Evolutionary conservation across 2,888 invertebrate species (phyloP).

Genomic region (Ptychoptera albimana): DNA sequence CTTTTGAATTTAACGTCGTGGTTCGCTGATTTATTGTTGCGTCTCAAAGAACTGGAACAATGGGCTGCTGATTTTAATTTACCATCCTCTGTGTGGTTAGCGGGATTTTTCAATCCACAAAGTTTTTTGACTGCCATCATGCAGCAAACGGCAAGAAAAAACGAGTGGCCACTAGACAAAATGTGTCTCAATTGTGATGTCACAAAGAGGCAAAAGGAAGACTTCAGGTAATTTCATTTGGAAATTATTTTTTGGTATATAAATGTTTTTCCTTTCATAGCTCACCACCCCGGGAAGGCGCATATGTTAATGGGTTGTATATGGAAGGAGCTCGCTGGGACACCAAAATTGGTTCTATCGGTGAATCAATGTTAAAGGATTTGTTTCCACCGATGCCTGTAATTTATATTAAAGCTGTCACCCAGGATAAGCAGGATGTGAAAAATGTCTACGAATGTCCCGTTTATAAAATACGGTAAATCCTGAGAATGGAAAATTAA

Average conservation of each 20-base stretch:
- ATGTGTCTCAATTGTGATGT: slow-evolving; percentile 93
- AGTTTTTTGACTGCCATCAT: slow-evolving; percentile 93
- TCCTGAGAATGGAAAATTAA: background rate
- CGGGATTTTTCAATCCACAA: slow-evolving; percentile 93
- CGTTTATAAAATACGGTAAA: slow-evolving; percentile 69
- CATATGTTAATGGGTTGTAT: slow-evolving; percentile 73
- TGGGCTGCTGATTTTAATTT: slow-evolving; percentile 84
- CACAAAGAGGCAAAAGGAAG: slow-evolving; percentile 72
- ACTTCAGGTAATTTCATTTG: slow-evolving; percentile 46
- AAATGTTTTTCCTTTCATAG: slow-evolving; percentile 25
- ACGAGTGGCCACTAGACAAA: slow-evolving; percentile 91
- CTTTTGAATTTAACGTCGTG: slow-evolving; percentile 65
- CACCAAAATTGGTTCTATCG: slow-evolving; percentile 53
- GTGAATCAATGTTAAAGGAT: slow-evolving; percentile 76
- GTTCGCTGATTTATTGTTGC: slow-evolving; percentile 69
- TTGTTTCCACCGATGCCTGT: slow-evolving; percentile 84
- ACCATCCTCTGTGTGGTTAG: slow-evolving; percentile 81
- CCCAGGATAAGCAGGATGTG: slow-evolving; percentile 76
- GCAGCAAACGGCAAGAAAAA: slow-evolving; percentile 91
- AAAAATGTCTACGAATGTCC: slow-evolving; percentile 85
- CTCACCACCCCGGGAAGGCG: slow-evolving; percentile 76
- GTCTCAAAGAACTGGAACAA: slow-evolving; percentile 65
- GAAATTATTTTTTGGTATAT: slow-evolving; percentile 2
- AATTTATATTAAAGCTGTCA: slow-evolving; percentile 70
- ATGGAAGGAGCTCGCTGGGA: slow-evolving; percentile 97